Percentiles rank a stretch among this genome's conserved stretches.
Evolutionary conservation across 2,113 vertebrate species (phyloP).

Genomic region (Spermophilus dauricus): DNA sequence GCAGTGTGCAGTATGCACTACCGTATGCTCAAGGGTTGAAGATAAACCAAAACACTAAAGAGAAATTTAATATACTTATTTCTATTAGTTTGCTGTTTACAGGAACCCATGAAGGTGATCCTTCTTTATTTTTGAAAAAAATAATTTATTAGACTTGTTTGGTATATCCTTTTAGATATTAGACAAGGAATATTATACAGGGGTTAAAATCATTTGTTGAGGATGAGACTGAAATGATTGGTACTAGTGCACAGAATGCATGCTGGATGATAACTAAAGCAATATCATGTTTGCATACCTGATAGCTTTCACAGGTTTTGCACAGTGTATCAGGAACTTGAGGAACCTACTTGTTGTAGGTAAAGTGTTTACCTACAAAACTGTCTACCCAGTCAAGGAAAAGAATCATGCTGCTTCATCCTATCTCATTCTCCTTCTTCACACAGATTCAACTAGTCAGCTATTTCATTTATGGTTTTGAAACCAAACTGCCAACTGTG

Average conservation of each 20-base stretch:
- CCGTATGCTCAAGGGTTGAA: neutral
- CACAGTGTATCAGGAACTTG: neutral
- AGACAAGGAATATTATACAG: neutral
- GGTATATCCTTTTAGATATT: neutral
- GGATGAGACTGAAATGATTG: neutral
- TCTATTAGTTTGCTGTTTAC: neutral
- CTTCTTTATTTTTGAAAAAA: neutral
- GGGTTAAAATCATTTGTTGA: neutral
- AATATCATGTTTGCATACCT: neutral
- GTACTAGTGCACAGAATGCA: neutral
- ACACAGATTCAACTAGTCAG: neutral
- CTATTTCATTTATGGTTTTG: slow-evolving; percentile 21
- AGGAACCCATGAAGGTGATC: neutral
- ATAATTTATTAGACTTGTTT: neutral
- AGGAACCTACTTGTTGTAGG: neutral
- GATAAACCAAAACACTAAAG: neutral
- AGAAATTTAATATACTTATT: neutral
- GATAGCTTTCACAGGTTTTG: slow-evolving; percentile 1
- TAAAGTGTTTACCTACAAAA: neutral
- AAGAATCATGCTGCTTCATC: neutral
- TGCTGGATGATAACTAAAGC: neutral
- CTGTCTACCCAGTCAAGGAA: neutral
- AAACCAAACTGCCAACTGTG: neutral
- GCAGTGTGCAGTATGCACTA: neutral
- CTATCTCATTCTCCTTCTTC: neutral